phyloP scores from a whole-genome alignment of 35 echinoderm and acorn worm genomes.

The Lytechinus variegatus region DNA sequence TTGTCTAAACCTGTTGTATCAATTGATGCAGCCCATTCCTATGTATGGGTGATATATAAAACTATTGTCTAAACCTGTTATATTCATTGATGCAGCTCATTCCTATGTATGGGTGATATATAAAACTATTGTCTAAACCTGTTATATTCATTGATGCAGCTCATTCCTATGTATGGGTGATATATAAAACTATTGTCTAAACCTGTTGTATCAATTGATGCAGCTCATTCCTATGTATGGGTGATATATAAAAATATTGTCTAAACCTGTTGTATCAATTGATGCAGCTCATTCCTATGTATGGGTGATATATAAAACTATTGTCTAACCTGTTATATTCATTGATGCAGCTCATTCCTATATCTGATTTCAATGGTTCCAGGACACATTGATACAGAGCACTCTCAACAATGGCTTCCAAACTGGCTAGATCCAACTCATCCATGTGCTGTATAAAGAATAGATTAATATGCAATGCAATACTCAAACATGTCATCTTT shows the following conservation, averaged over 20 bases:
- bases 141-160: slow-evolving; percentile 4
- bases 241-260: too few species aligned
- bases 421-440: slow-evolving; percentile 63
- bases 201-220: too few species aligned
- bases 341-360: slow-evolving; percentile 77
- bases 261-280: slow-evolving; percentile 63
- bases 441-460: slow-evolving; percentile 55
- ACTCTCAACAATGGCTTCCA: slow-evolving; percentile 91
- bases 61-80: too few species aligned
- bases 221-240: too few species aligned
- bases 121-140: slow-evolving; percentile 45
- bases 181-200: too few species aligned
- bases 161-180: too few species aligned
- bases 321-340: slow-evolving; percentile 71
- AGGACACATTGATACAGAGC: slow-evolving; percentile 78
- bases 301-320: not conserved
- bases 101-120: too few species aligned
- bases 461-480: not conserved
- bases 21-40: too few species aligned
- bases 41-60: too few species aligned
- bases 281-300: slow-evolving; percentile 81
- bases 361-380: slow-evolving; percentile 68
- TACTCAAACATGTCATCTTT: too few species aligned
- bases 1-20: too few species aligned
- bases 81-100: too few species aligned